These are phyloP conservation scores for Pristionchus mayeri DNA, from an alignment of 2,888 invertebrate genomes.

Conservation along the genomic window DNA sequence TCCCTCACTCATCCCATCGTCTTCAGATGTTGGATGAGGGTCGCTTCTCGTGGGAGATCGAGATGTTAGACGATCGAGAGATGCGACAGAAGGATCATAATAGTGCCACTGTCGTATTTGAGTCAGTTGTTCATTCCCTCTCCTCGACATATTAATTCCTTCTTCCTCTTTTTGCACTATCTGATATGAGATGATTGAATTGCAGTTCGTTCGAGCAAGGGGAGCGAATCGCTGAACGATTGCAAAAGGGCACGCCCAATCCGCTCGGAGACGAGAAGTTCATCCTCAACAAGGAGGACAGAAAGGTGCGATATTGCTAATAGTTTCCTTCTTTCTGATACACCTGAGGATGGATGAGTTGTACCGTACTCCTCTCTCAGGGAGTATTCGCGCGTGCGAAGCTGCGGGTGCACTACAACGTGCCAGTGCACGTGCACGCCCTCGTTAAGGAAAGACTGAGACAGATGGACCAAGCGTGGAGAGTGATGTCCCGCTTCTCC, in stretches of 20 bases:
- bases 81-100: neutral
- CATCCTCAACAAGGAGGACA: conserved; percentile 18
- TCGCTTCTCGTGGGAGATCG: conserved; percentile 34
- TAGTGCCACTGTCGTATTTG: neutral
- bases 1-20: no score
- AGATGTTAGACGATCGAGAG: neutral
- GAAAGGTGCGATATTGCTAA: conserved; percentile 1
- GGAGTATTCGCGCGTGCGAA: conserved; percentile 17
- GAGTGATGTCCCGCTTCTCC: neutral
- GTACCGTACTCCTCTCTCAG: neutral
- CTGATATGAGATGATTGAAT: neutral
- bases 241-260: neutral
- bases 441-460: neutral
- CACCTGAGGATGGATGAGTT: neutral
- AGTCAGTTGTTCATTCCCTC: neutral
- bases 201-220: conserved; percentile 29
- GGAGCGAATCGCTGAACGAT: neutral
- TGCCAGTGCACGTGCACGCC: neutral
- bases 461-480: neutral
- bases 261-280: neutral
- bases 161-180: no score
- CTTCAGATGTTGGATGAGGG: conserved; percentile 1
- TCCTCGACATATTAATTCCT: no score
- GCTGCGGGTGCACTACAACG: conserved; percentile 37
- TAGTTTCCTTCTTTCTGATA: neutral